phyloP scores from a whole-genome alignment of 2,888 invertebrate species.

The Limnephilus marmoratus region DNA sequence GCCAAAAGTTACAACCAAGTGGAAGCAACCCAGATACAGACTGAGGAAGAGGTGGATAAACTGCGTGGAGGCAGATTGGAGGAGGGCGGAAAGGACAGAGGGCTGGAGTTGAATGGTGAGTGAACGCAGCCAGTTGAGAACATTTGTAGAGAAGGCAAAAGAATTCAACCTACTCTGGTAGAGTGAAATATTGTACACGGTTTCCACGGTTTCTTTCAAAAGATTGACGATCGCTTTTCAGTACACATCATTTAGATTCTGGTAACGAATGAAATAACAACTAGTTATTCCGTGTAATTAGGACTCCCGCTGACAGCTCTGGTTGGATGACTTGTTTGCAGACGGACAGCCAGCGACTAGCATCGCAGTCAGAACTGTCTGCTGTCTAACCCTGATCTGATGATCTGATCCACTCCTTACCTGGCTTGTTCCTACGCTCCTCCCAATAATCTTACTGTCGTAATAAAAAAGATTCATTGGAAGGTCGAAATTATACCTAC shows the following conservation, averaged over 20 bases:
- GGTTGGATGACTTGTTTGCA: slow-evolving; percentile 11
- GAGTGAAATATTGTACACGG: background rate
- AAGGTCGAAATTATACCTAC: background rate
- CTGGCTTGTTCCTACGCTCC: too few relatives aligned
- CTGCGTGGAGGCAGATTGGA: too few relatives aligned
- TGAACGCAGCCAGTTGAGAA: too few relatives aligned
- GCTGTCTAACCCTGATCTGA: too few relatives aligned
- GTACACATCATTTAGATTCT: background rate
- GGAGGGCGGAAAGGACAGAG: too few relatives aligned
- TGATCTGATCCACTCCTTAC: too few relatives aligned
- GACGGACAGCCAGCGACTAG: background rate
- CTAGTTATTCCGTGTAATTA: slow-evolving; percentile 37
- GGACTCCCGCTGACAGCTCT: slow-evolving; percentile 6
- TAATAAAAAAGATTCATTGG: background rate
- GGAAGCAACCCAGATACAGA: too few relatives aligned
- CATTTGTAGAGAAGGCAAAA: background rate
- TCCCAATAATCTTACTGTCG: background rate
- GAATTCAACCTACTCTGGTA: background rate
- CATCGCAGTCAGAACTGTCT: background rate
- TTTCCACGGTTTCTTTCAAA: background rate
- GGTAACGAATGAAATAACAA: slow-evolving; percentile 17
- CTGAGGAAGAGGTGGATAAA: too few relatives aligned
- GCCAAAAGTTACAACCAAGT: too few relatives aligned
- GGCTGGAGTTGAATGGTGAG: too few relatives aligned
- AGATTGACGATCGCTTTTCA: background rate